phyloP scores from a whole-genome alignment of 2,113 vertebrate genomes.

The Sphyrna mokarran region DNA sequence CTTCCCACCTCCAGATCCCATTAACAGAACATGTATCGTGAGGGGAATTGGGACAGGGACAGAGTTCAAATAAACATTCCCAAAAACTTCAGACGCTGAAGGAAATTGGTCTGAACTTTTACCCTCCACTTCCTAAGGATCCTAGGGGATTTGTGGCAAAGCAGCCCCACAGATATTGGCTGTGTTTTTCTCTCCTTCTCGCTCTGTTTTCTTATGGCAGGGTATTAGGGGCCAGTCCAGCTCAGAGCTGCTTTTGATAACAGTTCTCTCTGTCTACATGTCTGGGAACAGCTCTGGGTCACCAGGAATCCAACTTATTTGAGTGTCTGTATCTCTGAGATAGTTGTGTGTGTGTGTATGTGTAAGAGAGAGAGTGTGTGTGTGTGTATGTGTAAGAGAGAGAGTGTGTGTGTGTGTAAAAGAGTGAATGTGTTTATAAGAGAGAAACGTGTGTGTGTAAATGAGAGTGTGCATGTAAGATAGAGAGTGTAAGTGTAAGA shows the following conservation, averaged over 20 bases:
- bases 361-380: background rate
- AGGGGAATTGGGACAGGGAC: constrained; percentile 4
- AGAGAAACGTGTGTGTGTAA: background rate
- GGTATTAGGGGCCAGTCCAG: background rate
- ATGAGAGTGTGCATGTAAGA: background rate
- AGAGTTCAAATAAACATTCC: constrained; percentile 32
- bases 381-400: background rate
- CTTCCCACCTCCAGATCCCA: constrained; percentile 35
- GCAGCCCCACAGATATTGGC: constrained; percentile 18
- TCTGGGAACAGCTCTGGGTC: background rate
- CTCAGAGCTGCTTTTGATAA: background rate
- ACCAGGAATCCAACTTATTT: background rate
- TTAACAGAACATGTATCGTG: constrained; percentile 31
- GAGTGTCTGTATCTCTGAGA: background rate
- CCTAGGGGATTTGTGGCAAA: constrained; percentile 10
- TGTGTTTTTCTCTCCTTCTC: background rate
- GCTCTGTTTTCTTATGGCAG: background rate
- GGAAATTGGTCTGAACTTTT: constrained; percentile 38
- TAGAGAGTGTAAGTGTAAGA: background rate
- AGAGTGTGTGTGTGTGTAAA: background rate
- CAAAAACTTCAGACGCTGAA: constrained; percentile 18
- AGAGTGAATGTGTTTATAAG: background rate
- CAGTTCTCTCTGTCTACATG: background rate
- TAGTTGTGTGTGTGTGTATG: background rate
- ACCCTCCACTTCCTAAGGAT: constrained; percentile 20